Evolutionary conservation across 2,888 invertebrate genomes (phyloP), one percentile per base, ranked within the genome.

Genomic region (Tubiluchus corallicola): DNA sequence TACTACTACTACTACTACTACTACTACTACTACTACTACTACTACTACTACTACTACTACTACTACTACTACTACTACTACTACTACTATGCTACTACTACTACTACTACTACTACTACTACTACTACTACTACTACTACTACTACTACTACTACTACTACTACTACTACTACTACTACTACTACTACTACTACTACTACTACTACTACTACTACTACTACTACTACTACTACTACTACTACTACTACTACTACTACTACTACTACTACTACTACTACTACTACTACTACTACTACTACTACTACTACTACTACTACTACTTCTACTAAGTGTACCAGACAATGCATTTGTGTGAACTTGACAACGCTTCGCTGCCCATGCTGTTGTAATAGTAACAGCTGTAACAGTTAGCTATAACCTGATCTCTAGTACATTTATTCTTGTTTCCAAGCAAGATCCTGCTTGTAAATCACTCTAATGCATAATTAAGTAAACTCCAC

Each of bases 1-100:
- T 29, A n/a, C 29, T 29, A 29, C 29, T 29, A 29, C 29, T 29
- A n/a, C 29, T 29, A 29, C 29, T 29, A n/a, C 29, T 29, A 29
- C 29, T 29, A n/a, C 29, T 29, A n/a, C 29, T 29, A n/a, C 29
- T 29, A 29, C 29, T 29, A 29, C 29, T 29, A 29, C 29, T 29
- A 29, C 29, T 29, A 29, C 29, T 29, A 29, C 29, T 29, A 29
- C 29, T 29, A 29, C 29, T 29, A 29, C 29, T 29, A 29, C 29
- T 29, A 29, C 29, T 29, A n/a, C 29, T 29, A 29, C 29, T 29
- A 29, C 29, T 29, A n/a, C 29, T 29, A 29, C 29, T n/a, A n/a
- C n/a, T n/a, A n/a, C n/a, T n/a, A n/a, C n/a, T n/a, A n/a, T n/a
- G n/a, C n/a, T n/a, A n/a, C n/a, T 29, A n/a, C 29, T 29, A 29